Base-by-base conservation (phyloP, 2,888 invertebrate species). In the Dilophus febrilis region DNA sequence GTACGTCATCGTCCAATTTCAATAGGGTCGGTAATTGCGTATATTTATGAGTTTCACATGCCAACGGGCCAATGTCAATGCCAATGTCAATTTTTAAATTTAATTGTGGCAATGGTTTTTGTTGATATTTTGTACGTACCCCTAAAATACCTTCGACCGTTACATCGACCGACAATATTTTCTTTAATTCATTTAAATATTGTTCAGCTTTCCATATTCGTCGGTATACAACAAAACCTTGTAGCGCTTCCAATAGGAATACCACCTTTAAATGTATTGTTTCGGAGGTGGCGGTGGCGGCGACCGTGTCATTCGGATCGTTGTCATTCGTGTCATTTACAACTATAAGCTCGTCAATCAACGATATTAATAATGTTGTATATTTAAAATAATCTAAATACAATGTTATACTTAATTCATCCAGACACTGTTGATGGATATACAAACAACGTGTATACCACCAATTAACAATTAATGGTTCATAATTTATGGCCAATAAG, bases 121-220 rank as follows among this genome's bases (percentile, higher is more conserved):
- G 71, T 58, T 98, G 97, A 56, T 76, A 90, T 51, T 79, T 81
- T 8, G 97, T 97, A 45, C 95, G 71, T 56, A 85, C 83, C 1
- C 95, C 95, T 47, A 95, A 62, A 28, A n/a, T 43, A 74, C 81
- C 83, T 57, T 72, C 74, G 4, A 90, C 67, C 49, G 76, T 70
- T 32, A 87, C 61, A 34, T 71, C 69, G 32, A 92, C 58, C 5
- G 76, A 73, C 22, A 82, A 65, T 31, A 72, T 56, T 33, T 72
- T 64, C 46, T 70, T 67, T 1, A 84, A 79, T 35, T 65, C 64
- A 6, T 67, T 59, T 40, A 91, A 64, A 51, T 78, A 71, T 44
- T 76, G 70, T 40, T 78, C 74, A 1, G 80, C 75, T 49, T 73
- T 71, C 30, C 73, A 71, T 12, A 83, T 70, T 48, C 84, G 74